Evolutionary conservation across 35 echinoderm and acorn worm genomes (phyloP), one percentile per base, ranked within the genome.

Genomic region (Eucidaris tribuloides): DNA sequence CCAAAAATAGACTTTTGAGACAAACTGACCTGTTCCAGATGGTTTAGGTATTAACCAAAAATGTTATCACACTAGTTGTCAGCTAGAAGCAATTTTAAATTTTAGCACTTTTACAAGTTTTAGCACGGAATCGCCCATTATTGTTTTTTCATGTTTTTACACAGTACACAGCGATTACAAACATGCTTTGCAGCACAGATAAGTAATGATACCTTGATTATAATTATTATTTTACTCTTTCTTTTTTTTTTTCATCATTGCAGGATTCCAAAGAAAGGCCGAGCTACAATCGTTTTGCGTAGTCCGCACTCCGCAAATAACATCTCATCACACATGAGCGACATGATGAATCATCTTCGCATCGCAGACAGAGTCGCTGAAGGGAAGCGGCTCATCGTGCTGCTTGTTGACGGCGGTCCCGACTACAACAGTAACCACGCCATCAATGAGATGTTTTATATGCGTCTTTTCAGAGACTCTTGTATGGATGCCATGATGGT

Each of bases 391-490:
- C 9, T 82, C 23, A 2, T 88, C 5, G 28, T 81, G 7, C 3
- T 92, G 15, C 25, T 76, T 9, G 34, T 76, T 20, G 55, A 64
- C 52, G 39, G 64, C 19, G 81, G 89, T 5, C 36, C 70, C 0
- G 91, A 89, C 54, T 94, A 78, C 72, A 94, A 89, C 33, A 32
- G 77, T 6, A 78, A 89, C 31, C 70, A 94, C 50, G 18, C 63
- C 3, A 48, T 58, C 1, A 93, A 88, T 54, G 76, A 65, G 18
- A 3, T 88, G 2, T 85, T 83, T 52, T 89, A 57, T 49, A 23
- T 15, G 5, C 25, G 91, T 19, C 59, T 89, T 18, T 94, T 89
- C 46, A 79, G 46, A 79, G 44, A 83, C 3, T 57, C 72, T 32
- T 42, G 27, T 18, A 39, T 91, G 60, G 76, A 91, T 32, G 77